These are phyloP conservation scores for Drosophila subobscura DNA, from an alignment of 1,140 invertebrate genomes.

Conservation along the genomic window DNA sequence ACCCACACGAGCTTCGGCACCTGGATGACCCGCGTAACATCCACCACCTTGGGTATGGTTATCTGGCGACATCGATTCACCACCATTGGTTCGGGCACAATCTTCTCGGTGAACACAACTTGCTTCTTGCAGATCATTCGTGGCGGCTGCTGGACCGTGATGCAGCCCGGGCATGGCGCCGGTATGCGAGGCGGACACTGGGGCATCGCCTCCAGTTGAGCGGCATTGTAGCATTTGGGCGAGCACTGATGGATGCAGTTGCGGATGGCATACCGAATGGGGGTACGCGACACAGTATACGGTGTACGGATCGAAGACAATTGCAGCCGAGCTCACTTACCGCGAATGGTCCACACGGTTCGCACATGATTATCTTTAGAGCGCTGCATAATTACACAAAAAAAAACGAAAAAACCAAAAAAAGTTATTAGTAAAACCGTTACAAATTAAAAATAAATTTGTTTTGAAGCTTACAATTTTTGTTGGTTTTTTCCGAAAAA, in stretches of 20 bases:
- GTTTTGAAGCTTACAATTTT: slow-evolving; percentile 43
- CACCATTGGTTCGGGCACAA: slow-evolving; percentile 76
- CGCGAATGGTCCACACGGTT: slow-evolving; percentile 76
- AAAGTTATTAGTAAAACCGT: too few relatives aligned
- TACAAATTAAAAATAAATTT: too few relatives aligned
- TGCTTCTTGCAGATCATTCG: slow-evolving; percentile 77
- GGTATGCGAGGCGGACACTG: slow-evolving; percentile 76
- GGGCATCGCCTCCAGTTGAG: slow-evolving; percentile 70
- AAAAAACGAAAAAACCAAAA: not conserved
- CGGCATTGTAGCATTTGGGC: slow-evolving; percentile 74
- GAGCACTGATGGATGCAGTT: slow-evolving; percentile 47
- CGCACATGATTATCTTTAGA: slow-evolving; percentile 60
- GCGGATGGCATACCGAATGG: not conserved
- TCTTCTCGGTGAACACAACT: slow-evolving; percentile 74
- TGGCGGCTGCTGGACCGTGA: slow-evolving; percentile 77
- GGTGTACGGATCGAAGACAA: too few relatives aligned
- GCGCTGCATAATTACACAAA: slow-evolving; percentile 31
- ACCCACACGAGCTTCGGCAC: slow-evolving; percentile 79
- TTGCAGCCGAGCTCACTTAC: slow-evolving; percentile 41
- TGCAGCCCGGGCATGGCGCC: slow-evolving; percentile 70
- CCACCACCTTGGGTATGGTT: slow-evolving; percentile 77
- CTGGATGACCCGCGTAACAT: slow-evolving; percentile 73
- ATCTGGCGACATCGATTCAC: slow-evolving; percentile 75
- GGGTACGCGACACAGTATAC: not conserved
- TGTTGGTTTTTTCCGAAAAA: slow-evolving; percentile 16